Conservation (phyloP, 2,113 vertebrate species). For the Sclerurus mexicanus region DNA sequence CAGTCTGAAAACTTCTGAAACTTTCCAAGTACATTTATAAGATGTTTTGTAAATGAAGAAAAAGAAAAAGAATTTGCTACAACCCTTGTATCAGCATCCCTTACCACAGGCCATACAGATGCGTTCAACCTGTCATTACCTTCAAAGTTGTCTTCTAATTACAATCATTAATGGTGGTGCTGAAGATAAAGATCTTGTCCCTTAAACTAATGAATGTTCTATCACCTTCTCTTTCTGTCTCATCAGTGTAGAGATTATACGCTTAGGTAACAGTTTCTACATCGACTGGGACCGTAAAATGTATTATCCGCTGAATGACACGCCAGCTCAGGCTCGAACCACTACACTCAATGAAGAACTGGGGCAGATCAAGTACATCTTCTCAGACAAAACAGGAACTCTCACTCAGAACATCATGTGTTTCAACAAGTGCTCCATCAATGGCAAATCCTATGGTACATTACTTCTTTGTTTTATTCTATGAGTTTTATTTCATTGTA, state of each 20-base stretch:
- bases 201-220: background rate
- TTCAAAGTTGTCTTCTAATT: background rate
- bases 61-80: background rate
- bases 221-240: background rate
- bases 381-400: slow-evolving; percentile 97
- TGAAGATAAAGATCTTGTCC: background rate
- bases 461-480: background rate
- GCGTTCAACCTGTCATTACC: background rate
- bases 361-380: slow-evolving; percentile 95
- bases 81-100: background rate
- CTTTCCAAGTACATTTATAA: background rate
- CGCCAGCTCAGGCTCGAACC: slow-evolving; percentile 87
- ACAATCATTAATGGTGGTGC: background rate
- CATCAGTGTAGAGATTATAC: slow-evolving; percentile 91
- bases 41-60: background rate
- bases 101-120: background rate
- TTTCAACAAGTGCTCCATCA: slow-evolving; percentile 93
- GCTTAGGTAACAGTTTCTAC: slow-evolving; percentile 92
- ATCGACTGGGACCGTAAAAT: slow-evolving; percentile 97
- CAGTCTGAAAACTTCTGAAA: background rate
- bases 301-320: slow-evolving; percentile 86
- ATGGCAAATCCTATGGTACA: slow-evolving; percentile 86
- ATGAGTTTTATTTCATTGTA: background rate
- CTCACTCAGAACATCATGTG: slow-evolving; percentile 97
- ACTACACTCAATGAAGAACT: slow-evolving; percentile 96